Percentiles rank a stretch among this genome's conserved stretches.
These are phyloP conservation scores for Rhabdomys dilectus DNA, from an alignment of 2,113 vertebrate genomes.

Conservation along the genomic window DNA sequence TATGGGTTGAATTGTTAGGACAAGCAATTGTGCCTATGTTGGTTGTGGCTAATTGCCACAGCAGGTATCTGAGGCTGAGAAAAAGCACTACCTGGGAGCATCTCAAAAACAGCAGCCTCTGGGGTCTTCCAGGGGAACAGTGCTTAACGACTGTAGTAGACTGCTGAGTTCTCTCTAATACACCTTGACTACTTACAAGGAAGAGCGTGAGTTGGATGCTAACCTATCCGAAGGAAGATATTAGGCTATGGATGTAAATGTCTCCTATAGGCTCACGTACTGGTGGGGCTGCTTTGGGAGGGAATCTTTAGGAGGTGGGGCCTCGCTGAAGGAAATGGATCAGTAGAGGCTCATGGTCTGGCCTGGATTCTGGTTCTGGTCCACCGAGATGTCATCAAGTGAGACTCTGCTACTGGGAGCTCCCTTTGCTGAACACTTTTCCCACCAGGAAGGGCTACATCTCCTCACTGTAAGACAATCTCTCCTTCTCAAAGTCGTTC, in stretches of 20 bases:
- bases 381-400: too few species aligned
- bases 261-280: background rate
- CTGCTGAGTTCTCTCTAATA: background rate
- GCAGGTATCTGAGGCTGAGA: background rate
- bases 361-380: background rate
- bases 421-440: background rate
- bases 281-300: background rate
- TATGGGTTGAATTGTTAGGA: background rate
- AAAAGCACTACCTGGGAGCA: background rate
- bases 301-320: background rate
- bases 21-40: background rate
- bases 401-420: background rate
- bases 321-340: background rate
- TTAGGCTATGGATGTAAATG: background rate
- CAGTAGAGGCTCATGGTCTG: background rate
- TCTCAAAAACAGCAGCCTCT: background rate
- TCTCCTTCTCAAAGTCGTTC: background rate
- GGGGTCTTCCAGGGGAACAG: background rate
- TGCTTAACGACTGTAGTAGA: background rate
- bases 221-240: background rate
- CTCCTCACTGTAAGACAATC: background rate
- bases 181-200: slow-evolving; percentile 19
- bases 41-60: background rate
- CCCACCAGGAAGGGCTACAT: background rate
- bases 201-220: background rate